phyloP scores from a whole-genome alignment of 53 echinoderm and acorn worm genomes.

The Hippasteria phrygiana region DNA sequence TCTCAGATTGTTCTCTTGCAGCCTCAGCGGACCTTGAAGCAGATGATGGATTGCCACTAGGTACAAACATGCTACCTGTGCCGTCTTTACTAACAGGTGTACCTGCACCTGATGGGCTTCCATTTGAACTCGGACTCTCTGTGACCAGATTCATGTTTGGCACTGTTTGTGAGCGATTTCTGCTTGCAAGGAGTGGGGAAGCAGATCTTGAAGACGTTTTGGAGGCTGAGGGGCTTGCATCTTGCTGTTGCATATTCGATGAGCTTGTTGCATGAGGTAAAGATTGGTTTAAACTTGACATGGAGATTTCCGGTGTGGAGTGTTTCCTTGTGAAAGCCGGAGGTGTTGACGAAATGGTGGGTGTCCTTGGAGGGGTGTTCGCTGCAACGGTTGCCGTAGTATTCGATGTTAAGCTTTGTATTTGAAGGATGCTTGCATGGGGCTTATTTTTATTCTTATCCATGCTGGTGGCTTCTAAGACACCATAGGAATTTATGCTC shows the following conservation, averaged over 20 bases:
- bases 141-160: slow-evolving; percentile 1
- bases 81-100: slow-evolving; percentile 13
- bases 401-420: slow-evolving; percentile 1
- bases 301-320: slow-evolving; percentile 24
- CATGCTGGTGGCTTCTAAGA: slow-evolving; percentile 44
- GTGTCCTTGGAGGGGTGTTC: slow-evolving; percentile 8
- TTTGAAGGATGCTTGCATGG: slow-evolving; percentile 18
- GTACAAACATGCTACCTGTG: slow-evolving; percentile 30
- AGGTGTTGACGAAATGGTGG: slow-evolving; percentile 13
- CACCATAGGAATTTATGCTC: slow-evolving; percentile 87
- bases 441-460: slow-evolving; percentile 26
- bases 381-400: background rate
- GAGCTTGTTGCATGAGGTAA: slow-evolving; percentile 21
- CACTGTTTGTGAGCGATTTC: slow-evolving; percentile 24
- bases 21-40: background rate
- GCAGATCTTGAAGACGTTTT: slow-evolving; percentile 37
- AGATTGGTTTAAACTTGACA: background rate
- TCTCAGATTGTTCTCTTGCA: background rate
- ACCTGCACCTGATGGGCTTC: background rate
- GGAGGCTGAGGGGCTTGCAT: slow-evolving; percentile 10
- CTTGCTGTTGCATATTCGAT: slow-evolving; percentile 27
- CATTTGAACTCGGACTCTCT: slow-evolving; percentile 17
- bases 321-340: slow-evolving; percentile 17
- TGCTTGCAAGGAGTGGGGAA: slow-evolving; percentile 22
- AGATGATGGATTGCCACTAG: slow-evolving; percentile 27